A percentile compares a stretch with the other conserved stretches of the same genome.
Conservation (phyloP, 1,140 invertebrate genomes). For the Drosophila nigromelanica region DNA sequence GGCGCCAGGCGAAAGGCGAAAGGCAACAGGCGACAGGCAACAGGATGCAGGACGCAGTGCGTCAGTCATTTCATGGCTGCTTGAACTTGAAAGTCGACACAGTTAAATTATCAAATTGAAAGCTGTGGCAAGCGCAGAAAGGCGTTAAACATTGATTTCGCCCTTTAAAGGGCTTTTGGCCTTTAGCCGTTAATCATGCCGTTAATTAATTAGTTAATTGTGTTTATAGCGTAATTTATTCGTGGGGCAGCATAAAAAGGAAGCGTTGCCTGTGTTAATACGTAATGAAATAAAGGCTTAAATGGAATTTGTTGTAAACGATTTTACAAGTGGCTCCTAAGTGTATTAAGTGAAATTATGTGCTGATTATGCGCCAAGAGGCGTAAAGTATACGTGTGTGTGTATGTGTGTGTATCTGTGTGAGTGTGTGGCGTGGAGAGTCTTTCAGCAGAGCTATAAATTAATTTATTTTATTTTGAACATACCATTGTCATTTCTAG, state of each 20-base stretch:
- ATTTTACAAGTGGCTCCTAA: slow-evolving; percentile 41
- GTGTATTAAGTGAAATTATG: slow-evolving; percentile 16
- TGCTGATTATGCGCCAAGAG: background rate
- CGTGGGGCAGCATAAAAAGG: background rate
- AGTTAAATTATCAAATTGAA: slow-evolving; percentile 68
- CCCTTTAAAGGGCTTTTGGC: slow-evolving; percentile 27
- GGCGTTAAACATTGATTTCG: slow-evolving; percentile 73
- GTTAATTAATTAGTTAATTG: slow-evolving; percentile 75
- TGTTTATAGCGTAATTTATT: slow-evolving; percentile 65
- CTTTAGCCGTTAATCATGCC: slow-evolving; percentile 57
- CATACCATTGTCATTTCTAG: no score
- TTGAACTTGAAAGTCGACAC: slow-evolving; percentile 65
- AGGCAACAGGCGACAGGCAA: background rate
- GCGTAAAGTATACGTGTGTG: background rate
- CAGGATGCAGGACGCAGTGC: slow-evolving; percentile 20
- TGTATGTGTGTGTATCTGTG: background rate
- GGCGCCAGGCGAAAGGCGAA: background rate
- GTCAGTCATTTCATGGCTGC: slow-evolving; percentile 65
- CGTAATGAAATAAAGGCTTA: slow-evolving; percentile 70
- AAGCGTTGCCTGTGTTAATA: slow-evolving; percentile 52
- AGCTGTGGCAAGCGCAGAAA: slow-evolving; percentile 54
- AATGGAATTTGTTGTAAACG: slow-evolving; percentile 34
- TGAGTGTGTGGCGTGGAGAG: no score
- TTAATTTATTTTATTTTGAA: no score
- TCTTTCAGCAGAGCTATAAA: no score